Conservation (phyloP, 2,888 invertebrate species). For the Xanthorhoe spadicearia region DNA sequence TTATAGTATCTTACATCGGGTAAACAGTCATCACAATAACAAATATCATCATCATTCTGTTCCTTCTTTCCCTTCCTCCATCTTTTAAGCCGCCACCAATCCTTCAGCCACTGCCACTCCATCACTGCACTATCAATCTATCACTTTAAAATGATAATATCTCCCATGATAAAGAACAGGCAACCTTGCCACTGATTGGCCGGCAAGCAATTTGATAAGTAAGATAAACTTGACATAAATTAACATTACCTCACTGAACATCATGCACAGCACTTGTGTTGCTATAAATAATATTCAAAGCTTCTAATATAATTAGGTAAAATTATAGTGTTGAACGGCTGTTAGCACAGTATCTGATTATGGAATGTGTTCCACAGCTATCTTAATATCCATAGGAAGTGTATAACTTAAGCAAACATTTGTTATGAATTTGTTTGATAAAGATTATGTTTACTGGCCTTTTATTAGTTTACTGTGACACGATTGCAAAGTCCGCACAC, state of each 20-base stretch:
- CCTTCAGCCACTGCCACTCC: constrained; percentile 93
- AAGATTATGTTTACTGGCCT: constrained; percentile 23
- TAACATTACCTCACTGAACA: constrained; percentile 80
- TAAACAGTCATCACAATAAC: constrained; percentile 91
- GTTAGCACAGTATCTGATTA: constrained; percentile 23
- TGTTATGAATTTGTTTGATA: constrained; percentile 27
- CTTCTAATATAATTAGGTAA: constrained; percentile 49
- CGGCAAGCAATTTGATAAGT: constrained; percentile 65
- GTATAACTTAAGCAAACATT: constrained; percentile 32
- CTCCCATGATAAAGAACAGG: constrained; percentile 48
- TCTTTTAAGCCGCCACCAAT: constrained; percentile 91
- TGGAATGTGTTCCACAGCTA: constrained; percentile 27
- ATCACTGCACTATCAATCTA: constrained; percentile 75
- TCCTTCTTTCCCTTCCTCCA: constrained; percentile 86
- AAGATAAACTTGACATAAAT: constrained; percentile 80
- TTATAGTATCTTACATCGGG: constrained; percentile 75
- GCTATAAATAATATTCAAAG: constrained; percentile 62
- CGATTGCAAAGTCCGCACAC: constrained; percentile 8
- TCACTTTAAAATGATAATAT: constrained; percentile 58
- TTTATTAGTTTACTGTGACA: constrained; percentile 19
- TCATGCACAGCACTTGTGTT: constrained; percentile 62
- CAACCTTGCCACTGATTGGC: constrained; percentile 72
- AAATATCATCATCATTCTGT: constrained; percentile 86
- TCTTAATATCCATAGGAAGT: constrained; percentile 29
- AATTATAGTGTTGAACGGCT: constrained; percentile 30